These are phyloP conservation scores for Gobionotothen gibberifrons DNA, from an alignment of 2,797 vertebrate genomes.

Conservation along the genomic window DNA sequence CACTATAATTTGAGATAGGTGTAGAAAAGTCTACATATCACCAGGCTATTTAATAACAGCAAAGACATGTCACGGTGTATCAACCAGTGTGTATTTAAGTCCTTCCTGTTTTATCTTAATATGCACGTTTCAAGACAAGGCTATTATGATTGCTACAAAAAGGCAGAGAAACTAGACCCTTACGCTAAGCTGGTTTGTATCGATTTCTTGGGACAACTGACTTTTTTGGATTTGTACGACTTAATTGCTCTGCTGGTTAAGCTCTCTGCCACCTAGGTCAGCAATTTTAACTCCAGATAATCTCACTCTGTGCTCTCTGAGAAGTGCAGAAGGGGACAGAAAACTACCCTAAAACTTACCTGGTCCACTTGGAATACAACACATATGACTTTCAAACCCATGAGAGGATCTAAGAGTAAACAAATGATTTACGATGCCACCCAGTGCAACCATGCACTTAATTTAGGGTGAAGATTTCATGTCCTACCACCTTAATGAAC, in stretches of 20 bases:
- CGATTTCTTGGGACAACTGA: conserved; percentile 40
- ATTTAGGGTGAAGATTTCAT: background rate
- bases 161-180: conserved; percentile 7
- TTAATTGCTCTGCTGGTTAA: conserved; percentile 71
- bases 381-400: conserved; percentile 13
- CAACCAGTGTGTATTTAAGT: background rate
- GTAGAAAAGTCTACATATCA: conserved; percentile 2
- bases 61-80: background rate
- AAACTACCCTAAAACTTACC: conserved; percentile 9
- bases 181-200: conserved; percentile 42
- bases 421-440: background rate
- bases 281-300: conserved; percentile 60
- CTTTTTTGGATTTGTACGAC: conserved; percentile 58
- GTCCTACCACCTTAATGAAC: background rate
- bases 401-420: background rate
- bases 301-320: conserved; percentile 55
- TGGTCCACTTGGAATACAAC: background rate
- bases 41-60: background rate
- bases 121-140: conserved; percentile 19
- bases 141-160: conserved; percentile 35
- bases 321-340: conserved; percentile 56
- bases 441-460: background rate
- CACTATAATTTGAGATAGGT: conserved; percentile 9
- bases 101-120: conserved; percentile 21
- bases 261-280: conserved; percentile 51